These are phyloP conservation scores for Scolopax bukidnonensis DNA, from an alignment of 2,797 vertebrate species.

Conservation along the genomic window DNA sequence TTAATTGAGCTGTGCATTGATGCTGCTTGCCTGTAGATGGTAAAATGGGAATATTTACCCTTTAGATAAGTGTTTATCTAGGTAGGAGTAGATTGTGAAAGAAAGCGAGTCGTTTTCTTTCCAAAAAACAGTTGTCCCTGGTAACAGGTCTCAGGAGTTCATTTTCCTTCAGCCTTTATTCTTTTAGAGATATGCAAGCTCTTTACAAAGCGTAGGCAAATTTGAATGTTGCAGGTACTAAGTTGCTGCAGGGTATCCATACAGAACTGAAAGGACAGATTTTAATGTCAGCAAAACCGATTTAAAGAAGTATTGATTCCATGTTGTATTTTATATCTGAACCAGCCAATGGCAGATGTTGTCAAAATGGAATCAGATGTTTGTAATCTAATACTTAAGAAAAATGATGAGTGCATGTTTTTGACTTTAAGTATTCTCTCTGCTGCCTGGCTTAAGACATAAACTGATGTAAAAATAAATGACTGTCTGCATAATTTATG, in stretches of 20 bases:
- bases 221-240: slow-evolving; percentile 35
- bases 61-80: not conserved
- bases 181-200: not conserved
- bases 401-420: slow-evolving; percentile 92
- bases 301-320: slow-evolving; percentile 91
- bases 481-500: slow-evolving; percentile 90
- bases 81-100: not conserved
- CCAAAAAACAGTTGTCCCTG: not conserved
- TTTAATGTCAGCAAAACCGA: slow-evolving; percentile 82
- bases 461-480: slow-evolving; percentile 91
- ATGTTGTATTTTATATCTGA: slow-evolving; percentile 81
- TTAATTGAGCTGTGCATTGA: not conserved
- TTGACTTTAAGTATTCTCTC: slow-evolving; percentile 79
- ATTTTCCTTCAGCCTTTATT: not conserved
- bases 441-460: slow-evolving; percentile 81
- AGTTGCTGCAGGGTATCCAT: slow-evolving; percentile 37
- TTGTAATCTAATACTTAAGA: slow-evolving; percentile 96
- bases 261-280: slow-evolving; percentile 65
- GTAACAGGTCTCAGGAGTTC: not conserved
- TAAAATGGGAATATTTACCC: not conserved
- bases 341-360: slow-evolving; percentile 86
- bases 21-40: not conserved
- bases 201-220: not conserved
- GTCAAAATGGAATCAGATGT: slow-evolving; percentile 97
- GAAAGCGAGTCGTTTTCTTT: not conserved